Base-by-base conservation (phyloP, 2,797 vertebrate genomes). In the Nasua narica region DNA sequence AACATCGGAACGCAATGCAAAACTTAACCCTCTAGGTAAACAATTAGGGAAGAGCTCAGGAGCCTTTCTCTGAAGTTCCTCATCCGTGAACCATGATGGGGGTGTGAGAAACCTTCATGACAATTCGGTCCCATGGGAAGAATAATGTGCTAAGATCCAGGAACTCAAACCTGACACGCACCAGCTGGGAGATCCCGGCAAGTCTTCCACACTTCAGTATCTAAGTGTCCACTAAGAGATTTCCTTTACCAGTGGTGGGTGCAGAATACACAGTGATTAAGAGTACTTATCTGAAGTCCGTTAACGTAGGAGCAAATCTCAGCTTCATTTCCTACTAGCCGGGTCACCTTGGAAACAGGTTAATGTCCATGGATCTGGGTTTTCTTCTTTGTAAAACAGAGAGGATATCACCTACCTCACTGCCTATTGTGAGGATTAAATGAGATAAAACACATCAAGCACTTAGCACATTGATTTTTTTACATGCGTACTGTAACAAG, bases 301-400 rank as follows among this genome's bases (percentile, higher is more conserved):
- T 74, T 35, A 87, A 62, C n/a, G 18, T 25, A 37, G 37, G 35
- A 56, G 69, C 25, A 46, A 85, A 96, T 69, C 54, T 91, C 78
- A 88, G 18, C 83, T 92, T 37, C 48, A 13, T 40, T 65, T 93
- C 25, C 79, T 94, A 27, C 18, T 50, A 35, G 50, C 43, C 19
- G 1, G 62, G 90, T 95, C 89, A 94, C 69, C 60, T 95, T 91
- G 83, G 91, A 96, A 95, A 95, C 78, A 91, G 96, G 56, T 95
- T 29, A 88, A 95, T 11, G 19, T 91, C 69, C 40, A 3, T 4
- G 37, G 46, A 62, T 62, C 69, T 95, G 37, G 48, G 58, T 74
- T 89, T 94, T 87, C 69, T 81, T 82, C 40, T 91, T 58, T 87
- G 43, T 87, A 87, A 96, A 77, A 94, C 13, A 37, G 23, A 65